Evolutionary conservation across 2,888 invertebrate species (phyloP).

Genomic region (Cosmia pyralina): DNA sequence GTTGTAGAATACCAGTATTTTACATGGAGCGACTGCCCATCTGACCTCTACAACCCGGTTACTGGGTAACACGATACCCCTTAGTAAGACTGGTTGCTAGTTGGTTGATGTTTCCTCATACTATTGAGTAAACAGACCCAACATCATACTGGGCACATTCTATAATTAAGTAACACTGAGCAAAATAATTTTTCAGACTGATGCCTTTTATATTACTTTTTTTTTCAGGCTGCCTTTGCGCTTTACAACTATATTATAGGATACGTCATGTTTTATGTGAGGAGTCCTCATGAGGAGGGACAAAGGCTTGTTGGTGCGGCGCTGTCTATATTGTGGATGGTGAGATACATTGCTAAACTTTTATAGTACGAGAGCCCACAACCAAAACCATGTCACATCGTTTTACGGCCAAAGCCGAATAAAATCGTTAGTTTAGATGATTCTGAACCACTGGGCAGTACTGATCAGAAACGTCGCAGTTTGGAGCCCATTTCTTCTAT

Average conservation of each 20-base stretch:
- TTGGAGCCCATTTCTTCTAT: no score
- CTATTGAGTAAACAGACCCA: neutral
- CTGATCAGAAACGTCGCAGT: no score
- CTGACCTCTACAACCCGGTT: no score
- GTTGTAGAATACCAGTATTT: no score
- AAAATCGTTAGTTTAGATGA: no score
- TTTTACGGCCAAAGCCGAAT: no score
- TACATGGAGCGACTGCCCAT: no score
- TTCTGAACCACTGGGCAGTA: no score
- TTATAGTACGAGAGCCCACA: no score
- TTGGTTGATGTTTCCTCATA: neutral
- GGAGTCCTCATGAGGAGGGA: conserved; percentile 98
- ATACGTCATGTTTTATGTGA: conserved; percentile 99
- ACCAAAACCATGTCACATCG: no score
- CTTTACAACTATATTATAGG: conserved; percentile 99
- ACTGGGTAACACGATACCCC: no score
- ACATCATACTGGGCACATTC: neutral
- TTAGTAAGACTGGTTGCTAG: no score
- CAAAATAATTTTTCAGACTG: neutral
- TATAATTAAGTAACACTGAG: neutral
- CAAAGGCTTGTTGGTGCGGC: conserved; percentile 98
- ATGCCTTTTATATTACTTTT: neutral
- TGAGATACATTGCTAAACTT: conserved; percentile 72
- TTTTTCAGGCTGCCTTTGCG: conserved; percentile 95
- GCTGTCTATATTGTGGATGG: conserved; percentile 98